Evolutionary conservation across 2,888 invertebrate genomes (phyloP).

Genomic region (Amphipoea oculea): DNA sequence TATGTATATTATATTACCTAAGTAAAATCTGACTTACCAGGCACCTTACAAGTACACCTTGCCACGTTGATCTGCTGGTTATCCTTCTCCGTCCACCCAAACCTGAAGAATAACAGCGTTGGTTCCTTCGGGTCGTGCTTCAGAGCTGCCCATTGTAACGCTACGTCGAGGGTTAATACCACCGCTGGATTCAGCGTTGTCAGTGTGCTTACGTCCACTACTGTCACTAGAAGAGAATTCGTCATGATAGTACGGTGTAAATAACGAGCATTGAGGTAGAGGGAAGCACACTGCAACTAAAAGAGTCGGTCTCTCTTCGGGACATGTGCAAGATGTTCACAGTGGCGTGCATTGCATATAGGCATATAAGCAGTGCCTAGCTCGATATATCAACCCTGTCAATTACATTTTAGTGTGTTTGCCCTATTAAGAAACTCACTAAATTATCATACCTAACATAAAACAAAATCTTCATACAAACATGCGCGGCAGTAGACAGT

Average conservation of each 20-base stretch:
- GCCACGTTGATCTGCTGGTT: conserved; percentile 58
- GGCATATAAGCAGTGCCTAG: no score
- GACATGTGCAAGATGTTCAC: background rate
- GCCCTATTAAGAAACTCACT: no score
- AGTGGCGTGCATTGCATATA: no score
- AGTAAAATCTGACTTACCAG: conserved; percentile 70
- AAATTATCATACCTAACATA: no score
- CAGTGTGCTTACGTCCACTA: conserved; percentile 76
- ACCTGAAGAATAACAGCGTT: conserved; percentile 80
- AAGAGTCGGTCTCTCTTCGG: background rate
- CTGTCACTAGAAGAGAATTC: conserved; percentile 68
- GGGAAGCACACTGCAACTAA: no score
- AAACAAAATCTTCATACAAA: no score
- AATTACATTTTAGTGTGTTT: no score
- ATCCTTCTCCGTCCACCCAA: conserved; percentile 76
- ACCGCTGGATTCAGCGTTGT: conserved; percentile 64
- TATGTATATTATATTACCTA: background rate
- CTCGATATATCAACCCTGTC: no score
- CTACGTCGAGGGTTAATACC: conserved; percentile 75
- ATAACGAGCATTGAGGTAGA: no score
- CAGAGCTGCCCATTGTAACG: conserved; percentile 76
- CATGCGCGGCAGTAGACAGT: no score
- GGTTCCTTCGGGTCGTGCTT: conserved; percentile 77
- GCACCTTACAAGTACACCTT: conserved; percentile 78
- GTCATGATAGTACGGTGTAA: background rate